Conservation (phyloP, 1,140 invertebrate genomes). For the Pseudomyrmex cubaensis region DNA sequence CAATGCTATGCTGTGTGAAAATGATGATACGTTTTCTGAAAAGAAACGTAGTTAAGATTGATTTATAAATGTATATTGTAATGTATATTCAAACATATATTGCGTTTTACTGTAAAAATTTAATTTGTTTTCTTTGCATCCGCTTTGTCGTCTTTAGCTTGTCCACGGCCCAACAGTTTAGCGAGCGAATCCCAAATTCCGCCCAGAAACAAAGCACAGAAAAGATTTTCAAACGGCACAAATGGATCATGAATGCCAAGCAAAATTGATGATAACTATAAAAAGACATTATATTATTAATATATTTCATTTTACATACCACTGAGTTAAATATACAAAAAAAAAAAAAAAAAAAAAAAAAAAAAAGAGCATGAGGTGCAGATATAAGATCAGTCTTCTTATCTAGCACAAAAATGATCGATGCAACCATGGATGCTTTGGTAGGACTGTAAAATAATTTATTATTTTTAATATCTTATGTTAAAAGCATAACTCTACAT, state of each 20-base stretch:
- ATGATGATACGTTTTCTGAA: conserved; percentile 13
- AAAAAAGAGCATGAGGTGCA: conserved; percentile 96
- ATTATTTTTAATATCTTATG: conserved; percentile 15
- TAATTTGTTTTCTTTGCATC: conserved; percentile 94
- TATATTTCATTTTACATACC: not conserved
- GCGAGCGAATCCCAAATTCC: conserved; percentile 98
- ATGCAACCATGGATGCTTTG: conserved; percentile 97
- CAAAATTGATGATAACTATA: conserved; percentile 95
- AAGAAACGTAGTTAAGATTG: conserved; percentile 4
- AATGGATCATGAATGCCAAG: conserved; percentile 99
- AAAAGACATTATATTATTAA: conserved; percentile 62
- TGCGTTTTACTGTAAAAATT: conserved; percentile 36
- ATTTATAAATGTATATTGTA: conserved; percentile 4
- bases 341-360: not conserved
- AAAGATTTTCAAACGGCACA: conserved; percentile 98
- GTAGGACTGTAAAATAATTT: conserved; percentile 91
- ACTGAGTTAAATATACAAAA: not conserved
- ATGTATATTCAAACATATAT: conserved; percentile 17
- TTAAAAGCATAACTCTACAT: not conserved
- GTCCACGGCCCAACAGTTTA: conserved; percentile 91
- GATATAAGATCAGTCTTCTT: conserved; percentile 98
- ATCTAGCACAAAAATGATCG: conserved; percentile 98
- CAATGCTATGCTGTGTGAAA: conserved; percentile 7
- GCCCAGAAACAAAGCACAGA: conserved; percentile 98
- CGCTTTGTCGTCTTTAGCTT: conserved; percentile 91